These are phyloP conservation scores for Perccottus glenii DNA, from an alignment of 2,113 vertebrate species.

Conservation along the genomic window DNA sequence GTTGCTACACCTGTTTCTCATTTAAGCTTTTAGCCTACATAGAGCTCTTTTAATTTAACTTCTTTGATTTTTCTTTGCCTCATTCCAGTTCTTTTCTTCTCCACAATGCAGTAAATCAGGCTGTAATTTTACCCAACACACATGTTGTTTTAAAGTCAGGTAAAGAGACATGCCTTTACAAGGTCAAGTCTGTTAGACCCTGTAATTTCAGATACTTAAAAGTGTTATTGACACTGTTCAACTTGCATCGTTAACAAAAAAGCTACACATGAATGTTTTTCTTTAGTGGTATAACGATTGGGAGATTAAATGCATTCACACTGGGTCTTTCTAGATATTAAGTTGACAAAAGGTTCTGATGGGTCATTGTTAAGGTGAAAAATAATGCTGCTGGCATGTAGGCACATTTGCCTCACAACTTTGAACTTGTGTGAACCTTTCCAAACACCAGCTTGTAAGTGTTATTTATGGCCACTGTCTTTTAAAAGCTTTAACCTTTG, in stretches of 20 bases:
- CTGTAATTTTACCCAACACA: not conserved
- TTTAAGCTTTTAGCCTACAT: slow-evolving; percentile 36
- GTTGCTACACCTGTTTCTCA: slow-evolving; percentile 44
- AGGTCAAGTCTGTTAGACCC: no score
- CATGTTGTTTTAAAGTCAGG: no score
- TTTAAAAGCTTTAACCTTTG: slow-evolving; percentile 11
- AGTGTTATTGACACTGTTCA: not conserved
- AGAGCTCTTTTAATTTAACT: slow-evolving; percentile 34
- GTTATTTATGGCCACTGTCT: slow-evolving; percentile 29
- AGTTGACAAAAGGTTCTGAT: not conserved
- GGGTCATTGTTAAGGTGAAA: not conserved
- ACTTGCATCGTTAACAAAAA: not conserved
- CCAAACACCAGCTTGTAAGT: not conserved
- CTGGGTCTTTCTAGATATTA: not conserved
- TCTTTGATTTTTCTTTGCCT: slow-evolving; percentile 15
- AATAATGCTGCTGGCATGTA: not conserved
- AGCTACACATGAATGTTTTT: no score
- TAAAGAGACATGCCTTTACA: not conserved
- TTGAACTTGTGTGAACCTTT: slow-evolving; percentile 32
- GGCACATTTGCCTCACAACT: slow-evolving; percentile 10
- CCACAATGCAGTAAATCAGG: not conserved
- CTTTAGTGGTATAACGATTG: no score
- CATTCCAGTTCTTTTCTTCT: slow-evolving; percentile 9
- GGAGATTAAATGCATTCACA: not conserved
- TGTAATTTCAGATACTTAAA: not conserved